A percentile compares a stretch with the other conserved stretches of the same genome.
Conservation (phyloP, 2,888 invertebrate species). For the Blera fallax region DNA sequence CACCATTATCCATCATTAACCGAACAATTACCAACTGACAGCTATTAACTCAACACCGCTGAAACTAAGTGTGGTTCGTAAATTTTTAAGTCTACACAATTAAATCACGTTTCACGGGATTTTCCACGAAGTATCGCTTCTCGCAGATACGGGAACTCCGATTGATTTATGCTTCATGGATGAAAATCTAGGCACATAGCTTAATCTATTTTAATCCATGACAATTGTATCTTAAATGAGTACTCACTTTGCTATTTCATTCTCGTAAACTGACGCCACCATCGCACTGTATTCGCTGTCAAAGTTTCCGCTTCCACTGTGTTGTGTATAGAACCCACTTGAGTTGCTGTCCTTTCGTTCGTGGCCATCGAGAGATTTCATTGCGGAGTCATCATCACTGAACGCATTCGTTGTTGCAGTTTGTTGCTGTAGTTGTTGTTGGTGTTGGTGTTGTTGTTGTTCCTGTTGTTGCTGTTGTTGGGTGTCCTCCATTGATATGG, state of each 20-base stretch:
- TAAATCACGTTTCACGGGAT: neutral
- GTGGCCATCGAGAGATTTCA: slow-evolving; percentile 75
- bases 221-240: neutral
- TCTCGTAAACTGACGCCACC: slow-evolving; percentile 78
- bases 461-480: slow-evolving; percentile 50
- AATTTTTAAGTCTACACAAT: neutral
- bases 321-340: slow-evolving; percentile 73
- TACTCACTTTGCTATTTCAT: slow-evolving; percentile 78
- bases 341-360: slow-evolving; percentile 76
- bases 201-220: slow-evolving; percentile 6
- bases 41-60: neutral
- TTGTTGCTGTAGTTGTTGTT: slow-evolving; percentile 19
- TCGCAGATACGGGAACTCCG: neutral
- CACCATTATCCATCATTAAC: neutral
- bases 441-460: slow-evolving; percentile 8
- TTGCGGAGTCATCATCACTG: slow-evolving; percentile 75
- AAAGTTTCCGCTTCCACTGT: slow-evolving; percentile 75
- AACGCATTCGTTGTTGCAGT: slow-evolving; percentile 35
- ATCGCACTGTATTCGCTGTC: slow-evolving; percentile 79
- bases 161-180: slow-evolving; percentile 7
- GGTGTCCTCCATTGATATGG: slow-evolving; percentile 44
- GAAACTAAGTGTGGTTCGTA: neutral
- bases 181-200: slow-evolving; percentile 7
- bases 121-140: neutral
- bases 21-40: slow-evolving; percentile 15